Evolutionary conservation across 2,888 invertebrate species (phyloP), one percentile per base, ranked within the genome.

Genomic region (Fragum fragum): DNA sequence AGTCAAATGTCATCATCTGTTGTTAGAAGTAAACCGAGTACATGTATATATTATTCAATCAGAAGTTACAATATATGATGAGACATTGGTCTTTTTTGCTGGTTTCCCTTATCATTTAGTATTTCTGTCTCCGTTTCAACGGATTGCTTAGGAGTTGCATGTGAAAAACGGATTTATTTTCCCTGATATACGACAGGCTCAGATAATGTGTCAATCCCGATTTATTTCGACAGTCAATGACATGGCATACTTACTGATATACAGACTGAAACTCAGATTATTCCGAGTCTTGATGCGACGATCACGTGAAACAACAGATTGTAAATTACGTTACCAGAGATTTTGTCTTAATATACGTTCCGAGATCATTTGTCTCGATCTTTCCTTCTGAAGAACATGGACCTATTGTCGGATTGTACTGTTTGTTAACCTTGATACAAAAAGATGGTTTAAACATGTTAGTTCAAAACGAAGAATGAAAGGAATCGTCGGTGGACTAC

Each of bases 261-360:
- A 14, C 14, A 47, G 47, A 47, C 47, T 3, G 14, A 47, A 47
- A 47, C 47, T 47, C 47, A 16, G 47, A 47, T 47, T 9, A 47
- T 18, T 14, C 47, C 14, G 5, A 18, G 47, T 47, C 47, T 47
- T 47, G 47, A 47, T 47, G 47, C 47, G 47, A 2, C 16, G 47
- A 47, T 47, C 47, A 47, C 47, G 47, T 47, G 47, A 47, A 47
- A 47, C 18, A 47, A 47, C 47, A 47, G 47, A 47, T 47, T n/a
- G 47, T 47, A 47, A 47, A 47, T 47, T 47, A 47, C 47, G 47
- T 47, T 47, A 47, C 47, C 14, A 16, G n/a, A 14, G 14, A 18
- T 9, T 47, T 47, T 47, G 47, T 47, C 32, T 47, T 47, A 9
- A 47, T 47, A 2, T 47, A 47, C 47, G 47, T 47, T 47, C 5